phyloP scores from a whole-genome alignment of 2,113 vertebrate genomes.

The Cololabis saira region DNA sequence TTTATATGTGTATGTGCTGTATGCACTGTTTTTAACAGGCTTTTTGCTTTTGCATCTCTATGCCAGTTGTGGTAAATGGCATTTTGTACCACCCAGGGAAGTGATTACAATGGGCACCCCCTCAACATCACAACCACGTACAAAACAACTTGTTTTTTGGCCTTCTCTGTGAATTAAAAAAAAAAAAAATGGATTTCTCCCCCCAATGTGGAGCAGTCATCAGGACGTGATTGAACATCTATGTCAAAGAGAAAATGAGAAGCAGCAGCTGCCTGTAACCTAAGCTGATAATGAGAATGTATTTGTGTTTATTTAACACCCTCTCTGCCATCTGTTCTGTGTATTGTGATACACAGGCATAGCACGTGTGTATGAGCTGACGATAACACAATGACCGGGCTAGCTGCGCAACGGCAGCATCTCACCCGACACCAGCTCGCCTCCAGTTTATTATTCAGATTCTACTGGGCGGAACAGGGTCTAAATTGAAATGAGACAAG shows the following conservation, averaged over 20 bases:
- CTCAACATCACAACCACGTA: background rate
- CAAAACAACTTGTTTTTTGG: constrained; percentile 7
- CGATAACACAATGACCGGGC: constrained; percentile 69
- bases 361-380: constrained; percentile 62
- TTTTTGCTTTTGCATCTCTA: constrained; percentile 10
- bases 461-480: constrained; percentile 4
- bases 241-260: constrained; percentile 38
- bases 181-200: background rate
- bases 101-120: constrained; percentile 15
- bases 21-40: constrained; percentile 9
- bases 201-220: constrained; percentile 3
- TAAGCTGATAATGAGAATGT: constrained; percentile 65
- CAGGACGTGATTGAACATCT: constrained; percentile 27
- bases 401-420: constrained; percentile 30
- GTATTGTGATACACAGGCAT: constrained; percentile 66
- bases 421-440: constrained; percentile 53
- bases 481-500: constrained; percentile 5
- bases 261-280: constrained; percentile 70
- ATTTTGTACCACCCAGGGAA: constrained; percentile 10
- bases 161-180: background rate
- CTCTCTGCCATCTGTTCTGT: constrained; percentile 75
- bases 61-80: constrained; percentile 32
- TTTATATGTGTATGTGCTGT: background rate
- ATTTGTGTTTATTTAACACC: constrained; percentile 77
- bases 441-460: constrained; percentile 63